Evolutionary conservation across 2,113 vertebrate species (phyloP).

Genomic region (cat (Felis catus)): F.catus_Fca126_mat1.0 CM031420.1:54281501-54282000

Average conservation of each 20-base stretch:
- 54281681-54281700: neutral
- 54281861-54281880: neutral
- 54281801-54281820: neutral
- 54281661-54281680: neutral
- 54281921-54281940: neutral
- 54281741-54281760: neutral
- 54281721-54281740: neutral
- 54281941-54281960: neutral
- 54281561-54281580: neutral
- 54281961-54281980: neutral
- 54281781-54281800: neutral
- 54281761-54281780: neutral
- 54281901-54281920: neutral
- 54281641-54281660: neutral
- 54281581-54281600: neutral
- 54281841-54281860: neutral
- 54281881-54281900: neutral
- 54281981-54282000: neutral
- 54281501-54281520: neutral
- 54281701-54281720: neutral
- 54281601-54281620: neutral
- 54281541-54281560: neutral
- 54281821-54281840: neutral
- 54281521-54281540: neutral
- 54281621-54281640: neutral